Evolutionary conservation across 2,113 vertebrate genomes (phyloP).

Genomic region (Ranitomeya imitator): DNA sequence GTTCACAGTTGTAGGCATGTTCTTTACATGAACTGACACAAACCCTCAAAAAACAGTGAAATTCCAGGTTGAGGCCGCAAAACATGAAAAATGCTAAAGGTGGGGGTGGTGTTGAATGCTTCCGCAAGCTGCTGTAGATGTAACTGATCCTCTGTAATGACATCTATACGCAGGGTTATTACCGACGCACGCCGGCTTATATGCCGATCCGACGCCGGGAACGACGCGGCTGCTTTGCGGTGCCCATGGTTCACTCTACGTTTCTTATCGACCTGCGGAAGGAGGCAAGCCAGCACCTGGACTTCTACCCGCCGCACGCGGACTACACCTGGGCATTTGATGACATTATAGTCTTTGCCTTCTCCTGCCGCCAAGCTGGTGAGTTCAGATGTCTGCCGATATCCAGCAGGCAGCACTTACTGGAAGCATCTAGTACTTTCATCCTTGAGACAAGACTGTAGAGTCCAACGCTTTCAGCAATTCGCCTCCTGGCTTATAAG

Average conservation of each 20-base stretch:
- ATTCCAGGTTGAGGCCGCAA: too few species aligned
- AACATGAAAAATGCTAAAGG: too few species aligned
- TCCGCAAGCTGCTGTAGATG: too few species aligned
- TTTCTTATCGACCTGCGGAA: constrained; percentile 89
- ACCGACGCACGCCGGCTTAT: constrained; percentile 87
- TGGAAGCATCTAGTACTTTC: too few species aligned
- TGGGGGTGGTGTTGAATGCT: too few species aligned
- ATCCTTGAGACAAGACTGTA: too few species aligned
- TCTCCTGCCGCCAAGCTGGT: constrained; percentile 87
- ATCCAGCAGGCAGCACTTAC: background rate
- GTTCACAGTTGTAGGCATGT: too few species aligned
- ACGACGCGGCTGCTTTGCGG: constrained; percentile 84
- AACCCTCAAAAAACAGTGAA: too few species aligned
- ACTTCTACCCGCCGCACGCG: constrained; percentile 85
- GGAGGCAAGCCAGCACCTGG: constrained; percentile 75
- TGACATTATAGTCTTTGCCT: constrained; percentile 93
- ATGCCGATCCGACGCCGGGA: constrained; percentile 84
- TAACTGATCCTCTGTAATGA: background rate
- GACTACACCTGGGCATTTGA: constrained; percentile 92
- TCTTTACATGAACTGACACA: too few species aligned
- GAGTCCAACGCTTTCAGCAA: background rate
- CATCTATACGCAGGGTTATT: constrained; percentile 81
- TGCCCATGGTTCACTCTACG: constrained; percentile 96
- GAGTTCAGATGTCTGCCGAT: constrained; percentile 28
- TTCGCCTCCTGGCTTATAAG: background rate